These are phyloP conservation scores for Stenoptilia bipunctidactyla DNA, from an alignment of 2,888 invertebrate species.

Conservation along the genomic window DNA sequence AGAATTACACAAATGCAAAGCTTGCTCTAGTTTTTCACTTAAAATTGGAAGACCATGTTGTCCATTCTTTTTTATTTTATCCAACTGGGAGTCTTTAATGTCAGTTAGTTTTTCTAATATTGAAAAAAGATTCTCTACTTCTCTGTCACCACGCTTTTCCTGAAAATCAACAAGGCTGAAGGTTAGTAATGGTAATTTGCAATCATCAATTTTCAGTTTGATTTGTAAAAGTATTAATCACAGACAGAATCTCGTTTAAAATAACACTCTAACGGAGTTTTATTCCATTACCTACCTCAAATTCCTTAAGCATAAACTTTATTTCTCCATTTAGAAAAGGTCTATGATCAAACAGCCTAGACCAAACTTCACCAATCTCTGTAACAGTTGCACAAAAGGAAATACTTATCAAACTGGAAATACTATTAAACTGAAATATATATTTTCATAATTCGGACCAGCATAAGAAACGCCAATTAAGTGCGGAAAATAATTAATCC, in stretches of 20 bases:
- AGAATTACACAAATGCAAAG: slow-evolving; percentile 72
- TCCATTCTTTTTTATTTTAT: slow-evolving; percentile 74
- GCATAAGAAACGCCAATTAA: no score
- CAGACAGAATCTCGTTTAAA: no score
- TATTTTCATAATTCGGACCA: no score
- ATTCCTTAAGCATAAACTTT: slow-evolving; percentile 84
- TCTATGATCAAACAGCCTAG: slow-evolving; percentile 87
- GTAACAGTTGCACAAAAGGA: no score
- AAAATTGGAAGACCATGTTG: slow-evolving; percentile 73
- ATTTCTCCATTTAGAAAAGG: slow-evolving; percentile 90
- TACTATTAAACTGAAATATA: no score
- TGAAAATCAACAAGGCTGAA: slow-evolving; percentile 43
- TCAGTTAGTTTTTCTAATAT: slow-evolving; percentile 83
- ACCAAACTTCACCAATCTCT: slow-evolving; percentile 89
- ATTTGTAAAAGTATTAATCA: no score
- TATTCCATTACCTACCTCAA: slow-evolving; percentile 84
- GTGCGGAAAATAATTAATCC: no score
- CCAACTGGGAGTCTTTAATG: slow-evolving; percentile 80
- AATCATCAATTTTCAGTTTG: no score
- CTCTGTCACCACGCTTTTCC: slow-evolving; percentile 83
- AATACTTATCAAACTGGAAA: no score
- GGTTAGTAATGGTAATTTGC: no score
- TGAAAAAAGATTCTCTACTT: slow-evolving; percentile 83
- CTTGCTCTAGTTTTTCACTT: slow-evolving; percentile 75
- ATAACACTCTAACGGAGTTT: no score